Evolutionary conservation across 2,113 vertebrate species (phyloP).

Genomic region (Carettochelys insculpta): DNA sequence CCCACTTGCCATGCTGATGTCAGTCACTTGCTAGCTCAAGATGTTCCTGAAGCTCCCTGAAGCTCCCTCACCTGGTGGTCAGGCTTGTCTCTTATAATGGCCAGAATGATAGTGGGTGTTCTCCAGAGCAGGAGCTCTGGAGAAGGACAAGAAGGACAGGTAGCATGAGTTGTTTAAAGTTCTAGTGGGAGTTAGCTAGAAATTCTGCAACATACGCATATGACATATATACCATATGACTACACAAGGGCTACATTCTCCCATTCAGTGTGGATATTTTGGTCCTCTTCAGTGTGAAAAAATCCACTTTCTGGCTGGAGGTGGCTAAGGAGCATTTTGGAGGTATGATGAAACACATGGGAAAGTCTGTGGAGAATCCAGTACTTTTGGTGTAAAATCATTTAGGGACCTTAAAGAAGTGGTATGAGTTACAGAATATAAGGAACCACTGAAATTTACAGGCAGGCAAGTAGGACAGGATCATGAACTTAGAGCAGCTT

Average conservation of each 20-base stretch:
- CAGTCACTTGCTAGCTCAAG: not conserved
- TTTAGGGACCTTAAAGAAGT: not conserved
- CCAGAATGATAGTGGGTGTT: not conserved
- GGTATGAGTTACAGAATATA: not conserved
- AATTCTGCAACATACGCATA: not conserved
- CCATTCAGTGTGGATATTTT: fast-evolving
- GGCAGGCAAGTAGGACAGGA: not conserved
- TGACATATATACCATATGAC: too few relatives aligned
- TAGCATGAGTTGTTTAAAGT: not conserved
- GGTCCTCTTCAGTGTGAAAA: fast-evolving
- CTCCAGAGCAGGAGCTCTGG: not conserved
- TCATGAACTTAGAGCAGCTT: not conserved
- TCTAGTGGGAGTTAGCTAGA: not conserved
- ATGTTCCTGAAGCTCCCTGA: not conserved
- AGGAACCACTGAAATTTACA: not conserved
- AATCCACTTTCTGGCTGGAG: not conserved
- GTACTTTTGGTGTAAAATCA: not conserved
- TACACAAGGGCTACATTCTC: not conserved
- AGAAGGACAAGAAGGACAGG: not conserved
- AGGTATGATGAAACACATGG: too few relatives aligned
- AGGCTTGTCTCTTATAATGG: not conserved
- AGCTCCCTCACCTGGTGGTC: not conserved
- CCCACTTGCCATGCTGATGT: not conserved
- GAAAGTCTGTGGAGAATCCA: too few relatives aligned
- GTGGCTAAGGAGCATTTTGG: not conserved